Percentiles rank a stretch among this genome's conserved stretches.
Conservation (phyloP, 2,797 vertebrate species). For the Cheirogaleus major region DNA sequence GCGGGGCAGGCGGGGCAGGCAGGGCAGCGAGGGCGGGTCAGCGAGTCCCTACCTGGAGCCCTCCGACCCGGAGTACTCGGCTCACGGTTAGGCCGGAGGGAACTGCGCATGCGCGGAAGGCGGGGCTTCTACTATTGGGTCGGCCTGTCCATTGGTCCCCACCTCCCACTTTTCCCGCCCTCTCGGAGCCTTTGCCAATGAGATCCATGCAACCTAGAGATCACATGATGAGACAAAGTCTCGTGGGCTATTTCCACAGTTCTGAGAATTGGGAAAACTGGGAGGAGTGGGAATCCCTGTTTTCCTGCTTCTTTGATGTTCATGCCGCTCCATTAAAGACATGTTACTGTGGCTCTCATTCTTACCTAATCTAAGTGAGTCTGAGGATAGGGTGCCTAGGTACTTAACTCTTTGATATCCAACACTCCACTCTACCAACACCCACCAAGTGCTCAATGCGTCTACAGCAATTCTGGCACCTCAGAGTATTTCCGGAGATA, state of each 20-base stretch:
- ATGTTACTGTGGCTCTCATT: neutral
- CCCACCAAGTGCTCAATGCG: too few relatives aligned
- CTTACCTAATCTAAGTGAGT: neutral
- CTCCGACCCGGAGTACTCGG: accelerated
- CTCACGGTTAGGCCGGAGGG: accelerated
- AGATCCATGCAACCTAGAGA: accelerated
- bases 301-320: neutral
- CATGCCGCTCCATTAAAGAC: accelerated
- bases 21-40: too few relatives aligned
- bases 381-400: neutral
- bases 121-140: accelerated
- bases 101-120: neutral
- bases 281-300: accelerated
- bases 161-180: neutral
- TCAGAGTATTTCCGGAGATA: neutral
- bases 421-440: accelerated
- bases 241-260: accelerated
- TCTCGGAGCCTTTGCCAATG: neutral
- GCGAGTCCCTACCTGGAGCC: accelerated
- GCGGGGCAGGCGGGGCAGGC: too few relatives aligned
- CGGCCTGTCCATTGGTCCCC: neutral
- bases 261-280: accelerated
- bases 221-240: neutral
- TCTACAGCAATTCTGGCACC: neutral
- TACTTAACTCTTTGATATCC: neutral